phyloP scores from a whole-genome alignment of 1,140 invertebrate species.

The Trichonephila clavata region DNA sequence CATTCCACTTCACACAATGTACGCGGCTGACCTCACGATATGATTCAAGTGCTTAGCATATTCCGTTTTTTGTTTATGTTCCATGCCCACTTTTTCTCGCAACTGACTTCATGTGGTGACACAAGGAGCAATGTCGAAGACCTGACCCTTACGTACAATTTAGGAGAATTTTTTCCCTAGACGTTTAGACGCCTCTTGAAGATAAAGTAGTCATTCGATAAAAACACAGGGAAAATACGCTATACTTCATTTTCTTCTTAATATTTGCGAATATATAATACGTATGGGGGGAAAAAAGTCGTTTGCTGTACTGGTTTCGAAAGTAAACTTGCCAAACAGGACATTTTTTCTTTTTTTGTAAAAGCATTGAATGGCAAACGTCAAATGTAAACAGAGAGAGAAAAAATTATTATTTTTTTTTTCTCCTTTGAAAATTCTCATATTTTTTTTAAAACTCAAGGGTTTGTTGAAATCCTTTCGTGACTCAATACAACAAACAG shows the following conservation, averaged over 20 bases:
- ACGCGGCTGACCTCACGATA: neutral
- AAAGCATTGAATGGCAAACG: too few species aligned
- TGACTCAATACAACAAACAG: too few species aligned
- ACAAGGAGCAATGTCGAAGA: neutral
- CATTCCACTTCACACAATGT: neutral
- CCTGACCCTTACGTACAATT: neutral
- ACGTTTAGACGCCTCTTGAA: neutral
- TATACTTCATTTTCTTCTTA: neutral
- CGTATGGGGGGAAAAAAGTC: neutral
- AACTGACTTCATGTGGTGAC: neutral
- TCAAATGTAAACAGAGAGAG: too few species aligned
- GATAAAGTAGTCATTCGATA: neutral
- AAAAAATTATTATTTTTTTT: too few species aligned
- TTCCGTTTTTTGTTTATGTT: neutral
- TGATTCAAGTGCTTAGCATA: neutral
- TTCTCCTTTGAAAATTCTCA: too few species aligned
- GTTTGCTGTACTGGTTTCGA: neutral
- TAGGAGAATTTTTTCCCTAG: neutral
- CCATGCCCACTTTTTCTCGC: neutral
- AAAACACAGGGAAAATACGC: neutral
- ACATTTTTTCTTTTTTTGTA: neutral
- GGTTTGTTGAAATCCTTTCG: too few species aligned
- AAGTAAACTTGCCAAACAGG: neutral
- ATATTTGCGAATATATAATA: constrained; percentile 18
- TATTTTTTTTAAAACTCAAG: too few species aligned